Conservation (phyloP, 2,888 invertebrate species). For the Thumatha senex region DNA sequence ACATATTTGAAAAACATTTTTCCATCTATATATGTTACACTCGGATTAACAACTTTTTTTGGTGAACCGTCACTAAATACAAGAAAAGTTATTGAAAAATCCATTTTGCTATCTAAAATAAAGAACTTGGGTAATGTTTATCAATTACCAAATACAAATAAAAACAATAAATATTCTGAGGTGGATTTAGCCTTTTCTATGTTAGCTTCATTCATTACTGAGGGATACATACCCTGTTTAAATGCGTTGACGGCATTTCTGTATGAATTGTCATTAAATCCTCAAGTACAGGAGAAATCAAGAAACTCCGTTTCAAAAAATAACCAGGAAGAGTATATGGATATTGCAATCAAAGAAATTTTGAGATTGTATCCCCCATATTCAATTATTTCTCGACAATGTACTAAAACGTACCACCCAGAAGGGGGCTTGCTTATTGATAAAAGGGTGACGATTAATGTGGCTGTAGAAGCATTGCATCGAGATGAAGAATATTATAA, state of each 20-base stretch:
- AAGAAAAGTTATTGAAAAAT: constrained; percentile 45
- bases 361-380: constrained; percentile 71
- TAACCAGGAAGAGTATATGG: constrained; percentile 57
- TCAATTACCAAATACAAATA: constrained; percentile 52
- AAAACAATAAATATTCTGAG: constrained; percentile 49
- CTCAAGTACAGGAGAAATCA: constrained; percentile 56
- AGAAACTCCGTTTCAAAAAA: constrained; percentile 48
- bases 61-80: constrained; percentile 52
- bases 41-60: constrained; percentile 56
- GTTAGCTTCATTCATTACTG: constrained; percentile 61
- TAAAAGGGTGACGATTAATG: constrained; percentile 61
- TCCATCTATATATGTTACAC: constrained; percentile 64
- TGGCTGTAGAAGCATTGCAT: constrained; percentile 69
- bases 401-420: constrained; percentile 63
- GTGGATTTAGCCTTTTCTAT: constrained; percentile 59
- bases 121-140: constrained; percentile 52
- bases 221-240: constrained; percentile 70
- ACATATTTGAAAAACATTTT: constrained; percentile 72
- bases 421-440: constrained; percentile 63
- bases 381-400: constrained; percentile 65
- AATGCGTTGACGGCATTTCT: constrained; percentile 61
- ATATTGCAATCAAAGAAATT: constrained; percentile 65
- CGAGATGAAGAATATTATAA: constrained; percentile 60
- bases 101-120: constrained; percentile 55
- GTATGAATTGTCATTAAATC: constrained; percentile 62